Evolutionary conservation across 2,797 vertebrate species (phyloP).

Genomic region (Sciurus vulgaris): DNA sequence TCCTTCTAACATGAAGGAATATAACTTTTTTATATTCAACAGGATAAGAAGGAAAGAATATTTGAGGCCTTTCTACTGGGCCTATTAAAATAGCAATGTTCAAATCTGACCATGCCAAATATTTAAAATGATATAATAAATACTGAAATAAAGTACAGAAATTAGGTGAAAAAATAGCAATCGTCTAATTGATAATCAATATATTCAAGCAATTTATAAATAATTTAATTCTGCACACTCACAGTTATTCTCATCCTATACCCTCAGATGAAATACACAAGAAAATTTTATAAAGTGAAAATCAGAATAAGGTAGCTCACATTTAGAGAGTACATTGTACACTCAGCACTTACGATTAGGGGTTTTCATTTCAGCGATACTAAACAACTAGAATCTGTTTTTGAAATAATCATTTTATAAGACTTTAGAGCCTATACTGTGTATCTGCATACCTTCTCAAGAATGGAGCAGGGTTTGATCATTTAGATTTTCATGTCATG

Average conservation of each 20-base stretch:
- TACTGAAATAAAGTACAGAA: not conserved
- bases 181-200: not conserved
- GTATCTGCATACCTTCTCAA: not conserved
- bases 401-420: not conserved
- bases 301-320: not conserved
- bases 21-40: not conserved
- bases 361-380: not conserved
- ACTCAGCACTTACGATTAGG: not conserved
- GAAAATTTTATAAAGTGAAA: not conserved
- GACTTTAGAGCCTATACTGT: not conserved
- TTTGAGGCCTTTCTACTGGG: not conserved
- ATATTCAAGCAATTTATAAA: not conserved
- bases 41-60: conserved; percentile 11
- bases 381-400: not conserved
- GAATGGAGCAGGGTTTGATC: not conserved
- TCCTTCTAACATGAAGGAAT: not conserved
- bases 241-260: not conserved
- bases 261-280: not conserved
- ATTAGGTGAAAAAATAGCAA: not conserved
- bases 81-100: not conserved
- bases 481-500: not conserved
- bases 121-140: not conserved
- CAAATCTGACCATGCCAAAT: not conserved
- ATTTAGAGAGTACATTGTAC: not conserved
- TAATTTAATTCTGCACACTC: not conserved